phyloP scores from a whole-genome alignment of 1,140 invertebrate genomes.

The Dreissena rostriformis region DNA sequence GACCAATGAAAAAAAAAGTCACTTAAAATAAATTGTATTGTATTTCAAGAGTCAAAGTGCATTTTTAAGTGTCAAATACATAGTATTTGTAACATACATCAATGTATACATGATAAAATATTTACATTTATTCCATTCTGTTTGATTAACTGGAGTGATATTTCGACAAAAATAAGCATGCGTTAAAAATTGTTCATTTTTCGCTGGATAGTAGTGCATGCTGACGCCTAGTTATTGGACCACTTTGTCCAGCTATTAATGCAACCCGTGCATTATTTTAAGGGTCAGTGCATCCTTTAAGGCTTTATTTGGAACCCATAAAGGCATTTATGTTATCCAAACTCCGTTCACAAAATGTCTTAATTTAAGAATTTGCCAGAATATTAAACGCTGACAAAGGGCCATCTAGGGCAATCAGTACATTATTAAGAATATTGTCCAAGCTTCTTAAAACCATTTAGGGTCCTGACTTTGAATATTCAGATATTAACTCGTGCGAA shows the following conservation, averaged over 20 bases:
- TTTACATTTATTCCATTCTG: no score
- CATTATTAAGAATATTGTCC: constrained; percentile 30
- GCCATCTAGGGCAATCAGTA: constrained; percentile 13
- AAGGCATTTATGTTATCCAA: constrained; percentile 9
- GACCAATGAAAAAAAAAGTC: no score
- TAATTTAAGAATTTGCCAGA: constrained; percentile 42
- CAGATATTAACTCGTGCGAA: constrained; percentile 48
- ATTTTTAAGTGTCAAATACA: no score
- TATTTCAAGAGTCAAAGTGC: no score
- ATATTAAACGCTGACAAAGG: constrained; percentile 45
- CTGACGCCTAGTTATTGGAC: no score
- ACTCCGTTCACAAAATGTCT: constrained; percentile 21
- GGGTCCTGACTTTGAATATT: constrained; percentile 49
- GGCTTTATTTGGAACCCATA: background rate
- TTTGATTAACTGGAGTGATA: no score
- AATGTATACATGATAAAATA: no score
- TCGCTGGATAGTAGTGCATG: no score
- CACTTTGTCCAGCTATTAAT: background rate
- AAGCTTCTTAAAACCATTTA: constrained; percentile 22
- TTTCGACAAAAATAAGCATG: no score
- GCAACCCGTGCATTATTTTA: background rate
- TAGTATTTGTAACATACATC: no score
- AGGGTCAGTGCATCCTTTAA: background rate
- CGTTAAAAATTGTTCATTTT: no score
- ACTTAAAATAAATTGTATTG: no score